Evolutionary conservation across 2,113 vertebrate genomes (phyloP).

Genomic region (Aepyceros melampus): DNA sequence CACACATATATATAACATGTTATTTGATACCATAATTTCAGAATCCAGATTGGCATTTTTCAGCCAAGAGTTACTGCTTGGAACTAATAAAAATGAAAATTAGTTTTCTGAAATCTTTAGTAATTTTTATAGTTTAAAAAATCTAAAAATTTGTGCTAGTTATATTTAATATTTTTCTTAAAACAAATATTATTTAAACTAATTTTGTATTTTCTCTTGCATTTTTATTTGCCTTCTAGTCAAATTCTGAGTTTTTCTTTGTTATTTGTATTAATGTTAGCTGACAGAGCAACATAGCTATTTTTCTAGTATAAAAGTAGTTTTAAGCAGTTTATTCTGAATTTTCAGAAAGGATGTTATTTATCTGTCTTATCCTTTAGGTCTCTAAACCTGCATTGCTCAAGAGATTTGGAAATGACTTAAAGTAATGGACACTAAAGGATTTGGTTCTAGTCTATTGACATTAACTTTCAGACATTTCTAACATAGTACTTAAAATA

Average conservation of each 20-base stretch:
- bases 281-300: neutral
- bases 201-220: slow-evolving; percentile 15
- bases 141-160: neutral
- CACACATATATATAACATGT: neutral
- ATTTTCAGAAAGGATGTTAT: neutral
- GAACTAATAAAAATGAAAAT: slow-evolving; percentile 18
- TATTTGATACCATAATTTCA: neutral
- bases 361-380: neutral
- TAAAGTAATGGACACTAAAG: neutral
- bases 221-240: slow-evolving; percentile 46
- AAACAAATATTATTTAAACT: neutral
- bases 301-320: slow-evolving; percentile 36
- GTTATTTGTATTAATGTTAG: neutral
- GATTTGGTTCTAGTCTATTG: neutral
- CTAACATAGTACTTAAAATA: neutral
- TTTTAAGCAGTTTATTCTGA: slow-evolving; percentile 2
- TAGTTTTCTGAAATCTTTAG: slow-evolving; percentile 27
- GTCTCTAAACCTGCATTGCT: neutral
- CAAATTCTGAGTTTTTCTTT: slow-evolving; percentile 14
- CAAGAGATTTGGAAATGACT: neutral
- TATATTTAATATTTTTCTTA: slow-evolving; percentile 6
- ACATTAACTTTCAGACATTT: neutral
- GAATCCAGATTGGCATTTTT: slow-evolving; percentile 32
- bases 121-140: slow-evolving; percentile 36
- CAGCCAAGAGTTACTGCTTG: neutral